phyloP scores from a whole-genome alignment of 1,140 invertebrate genomes.

The Asbolus verrucosus region DNA sequence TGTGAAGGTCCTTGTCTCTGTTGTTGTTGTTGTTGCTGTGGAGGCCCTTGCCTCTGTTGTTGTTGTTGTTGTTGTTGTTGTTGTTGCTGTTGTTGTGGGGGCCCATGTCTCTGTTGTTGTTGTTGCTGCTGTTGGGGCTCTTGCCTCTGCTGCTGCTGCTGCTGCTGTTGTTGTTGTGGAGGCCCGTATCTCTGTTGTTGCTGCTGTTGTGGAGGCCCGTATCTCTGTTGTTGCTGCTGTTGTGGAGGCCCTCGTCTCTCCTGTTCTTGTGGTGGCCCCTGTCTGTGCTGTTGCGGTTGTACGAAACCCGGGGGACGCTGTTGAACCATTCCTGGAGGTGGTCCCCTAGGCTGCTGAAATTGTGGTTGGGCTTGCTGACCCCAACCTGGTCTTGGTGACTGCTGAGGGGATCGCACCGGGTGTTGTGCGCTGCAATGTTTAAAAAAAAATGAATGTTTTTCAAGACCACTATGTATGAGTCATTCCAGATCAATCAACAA shows the following conservation, averaged over 20 bases:
- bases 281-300: neutral
- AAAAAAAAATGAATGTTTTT: too few species aligned
- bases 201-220: slow-evolving; percentile 1
- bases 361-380: too few species aligned
- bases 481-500: too few species aligned
- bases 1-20: neutral
- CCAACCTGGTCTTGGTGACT: too few species aligned
- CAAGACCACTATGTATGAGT: too few species aligned
- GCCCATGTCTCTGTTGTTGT: slow-evolving; percentile 22
- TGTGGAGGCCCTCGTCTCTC: neutral
- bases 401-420: too few species aligned
- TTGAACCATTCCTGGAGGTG: too few species aligned
- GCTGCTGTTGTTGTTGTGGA: slow-evolving; percentile 12
- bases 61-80: slow-evolving; percentile 3
- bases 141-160: slow-evolving; percentile 1
- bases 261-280: neutral
- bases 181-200: slow-evolving; percentile 12
- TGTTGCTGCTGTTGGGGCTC: slow-evolving; percentile 7
- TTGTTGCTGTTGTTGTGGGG: neutral
- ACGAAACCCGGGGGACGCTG: neutral
- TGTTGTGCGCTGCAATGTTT: too few species aligned
- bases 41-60: neutral
- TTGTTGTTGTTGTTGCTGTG: slow-evolving; percentile 38
- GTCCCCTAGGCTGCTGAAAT: too few species aligned
- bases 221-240: slow-evolving; percentile 19